phyloP scores from a whole-genome alignment of 2,113 vertebrate species.

The Proteles cristata region DNA sequence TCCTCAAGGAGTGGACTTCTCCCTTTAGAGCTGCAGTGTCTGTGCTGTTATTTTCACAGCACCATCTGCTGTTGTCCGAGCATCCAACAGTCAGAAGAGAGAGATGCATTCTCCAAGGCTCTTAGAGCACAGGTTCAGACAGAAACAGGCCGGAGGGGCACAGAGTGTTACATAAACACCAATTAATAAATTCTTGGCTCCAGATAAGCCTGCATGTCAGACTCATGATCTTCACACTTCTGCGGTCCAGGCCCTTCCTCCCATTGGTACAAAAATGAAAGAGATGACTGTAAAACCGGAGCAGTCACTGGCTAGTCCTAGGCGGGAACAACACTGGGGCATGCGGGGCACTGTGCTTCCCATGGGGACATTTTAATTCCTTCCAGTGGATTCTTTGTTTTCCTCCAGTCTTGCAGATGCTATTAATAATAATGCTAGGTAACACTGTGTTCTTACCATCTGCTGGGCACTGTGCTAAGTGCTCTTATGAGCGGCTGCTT shows the following conservation, averaged over 20 bases:
- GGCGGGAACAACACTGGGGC: background rate
- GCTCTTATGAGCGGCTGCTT: background rate
- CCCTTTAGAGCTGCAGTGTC: background rate
- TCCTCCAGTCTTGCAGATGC: background rate
- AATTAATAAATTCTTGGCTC: background rate
- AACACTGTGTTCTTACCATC: background rate
- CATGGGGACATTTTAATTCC: background rate
- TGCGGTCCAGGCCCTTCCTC: background rate
- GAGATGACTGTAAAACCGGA: background rate
- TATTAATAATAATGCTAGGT: background rate
- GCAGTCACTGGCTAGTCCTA: background rate
- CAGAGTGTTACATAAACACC: background rate
- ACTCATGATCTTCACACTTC: background rate
- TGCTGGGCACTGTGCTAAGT: background rate
- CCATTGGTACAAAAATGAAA: background rate
- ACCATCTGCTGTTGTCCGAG: background rate
- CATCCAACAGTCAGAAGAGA: background rate
- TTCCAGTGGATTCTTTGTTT: background rate
- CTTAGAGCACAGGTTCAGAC: background rate
- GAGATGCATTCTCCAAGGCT: background rate
- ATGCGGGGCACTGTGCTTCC: background rate
- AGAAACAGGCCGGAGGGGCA: background rate
- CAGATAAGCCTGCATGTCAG: background rate
- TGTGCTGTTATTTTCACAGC: background rate
- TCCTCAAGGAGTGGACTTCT: background rate